phyloP scores from a whole-genome alignment of 2,888 invertebrate genomes.

The Dynastes hyllus region DNA sequence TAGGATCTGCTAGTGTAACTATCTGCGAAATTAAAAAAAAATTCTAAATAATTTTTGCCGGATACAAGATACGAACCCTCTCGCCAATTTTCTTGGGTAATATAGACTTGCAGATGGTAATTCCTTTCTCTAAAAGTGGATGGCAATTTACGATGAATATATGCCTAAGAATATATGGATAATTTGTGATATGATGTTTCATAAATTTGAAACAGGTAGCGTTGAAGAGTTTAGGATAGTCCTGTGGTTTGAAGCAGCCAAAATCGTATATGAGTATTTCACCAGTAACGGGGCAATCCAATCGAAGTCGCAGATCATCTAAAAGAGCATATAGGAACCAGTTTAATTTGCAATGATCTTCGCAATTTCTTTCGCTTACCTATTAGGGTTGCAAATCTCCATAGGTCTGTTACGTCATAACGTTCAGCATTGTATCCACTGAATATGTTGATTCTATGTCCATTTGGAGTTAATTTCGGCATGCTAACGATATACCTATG shows the following conservation, averaged over 20 bases:
- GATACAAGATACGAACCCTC: not conserved
- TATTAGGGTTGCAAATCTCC: not conserved
- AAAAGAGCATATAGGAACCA: not conserved
- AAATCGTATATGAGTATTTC: not conserved
- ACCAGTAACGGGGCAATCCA: not conserved
- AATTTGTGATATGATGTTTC: not conserved
- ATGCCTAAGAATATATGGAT: not conserved
- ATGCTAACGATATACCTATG: not conserved
- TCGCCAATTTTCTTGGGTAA: not conserved
- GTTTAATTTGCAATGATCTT: not conserved
- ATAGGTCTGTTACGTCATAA: not conserved
- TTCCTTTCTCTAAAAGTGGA: not conserved
- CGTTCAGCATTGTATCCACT: not conserved
- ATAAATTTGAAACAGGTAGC: not conserved
- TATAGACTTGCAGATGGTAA: not conserved
- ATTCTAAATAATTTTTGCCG: not conserved
- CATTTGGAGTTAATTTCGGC: slow-evolving; percentile 1
- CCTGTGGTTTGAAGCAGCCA: not conserved
- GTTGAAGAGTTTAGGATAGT: not conserved
- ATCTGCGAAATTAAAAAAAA: slow-evolving; percentile 69
- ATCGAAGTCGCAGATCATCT: not conserved
- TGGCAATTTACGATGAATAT: not conserved
- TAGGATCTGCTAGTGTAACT: slow-evolving; percentile 71
- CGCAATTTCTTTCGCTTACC: not conserved
- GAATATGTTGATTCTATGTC: not conserved